phyloP scores from a whole-genome alignment of 2,888 invertebrate genomes.

The Amiota mariae region DNA sequence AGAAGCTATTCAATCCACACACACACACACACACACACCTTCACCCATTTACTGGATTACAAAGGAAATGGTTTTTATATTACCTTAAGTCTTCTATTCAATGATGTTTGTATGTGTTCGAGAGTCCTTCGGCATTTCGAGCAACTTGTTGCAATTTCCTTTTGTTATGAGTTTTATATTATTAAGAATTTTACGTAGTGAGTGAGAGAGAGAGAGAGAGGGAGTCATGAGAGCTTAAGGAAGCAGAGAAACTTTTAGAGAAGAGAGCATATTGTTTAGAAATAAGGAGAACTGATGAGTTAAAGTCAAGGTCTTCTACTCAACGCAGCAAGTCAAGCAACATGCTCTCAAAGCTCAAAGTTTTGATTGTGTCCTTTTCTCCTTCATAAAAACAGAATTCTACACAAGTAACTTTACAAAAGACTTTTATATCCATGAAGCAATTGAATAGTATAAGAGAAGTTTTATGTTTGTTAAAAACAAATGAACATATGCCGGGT shows the following conservation, averaged over 20 bases:
- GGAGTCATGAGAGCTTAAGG: no score
- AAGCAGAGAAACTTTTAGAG: not conserved
- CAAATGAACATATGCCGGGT: constrained; percentile 45
- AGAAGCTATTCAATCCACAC: no score
- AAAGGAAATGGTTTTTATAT: no score
- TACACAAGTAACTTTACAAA: constrained; percentile 19
- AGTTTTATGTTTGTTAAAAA: not conserved
- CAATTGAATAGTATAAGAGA: constrained; percentile 6
- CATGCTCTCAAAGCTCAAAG: no score
- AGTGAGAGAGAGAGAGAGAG: not conserved
- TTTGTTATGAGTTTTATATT: not conserved
- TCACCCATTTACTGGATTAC: no score
- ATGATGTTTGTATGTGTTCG: not conserved
- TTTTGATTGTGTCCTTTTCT: no score
- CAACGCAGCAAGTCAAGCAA: not conserved
- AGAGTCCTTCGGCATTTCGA: constrained; percentile 14
- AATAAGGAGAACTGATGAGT: not conserved
- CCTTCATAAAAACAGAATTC: not conserved
- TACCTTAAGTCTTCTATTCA: no score
- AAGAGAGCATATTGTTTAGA: not conserved
- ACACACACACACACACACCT: no score
- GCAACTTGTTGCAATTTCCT: constrained; percentile 60
- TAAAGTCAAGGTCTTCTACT: constrained; percentile 4
- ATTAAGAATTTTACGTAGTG: not conserved
- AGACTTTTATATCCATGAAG: not conserved